Percentiles rank a stretch among this genome's conserved stretches.
Evolutionary conservation across 2,888 invertebrate species (phyloP).

Genomic region (Emmelina monodactyla): DNA sequence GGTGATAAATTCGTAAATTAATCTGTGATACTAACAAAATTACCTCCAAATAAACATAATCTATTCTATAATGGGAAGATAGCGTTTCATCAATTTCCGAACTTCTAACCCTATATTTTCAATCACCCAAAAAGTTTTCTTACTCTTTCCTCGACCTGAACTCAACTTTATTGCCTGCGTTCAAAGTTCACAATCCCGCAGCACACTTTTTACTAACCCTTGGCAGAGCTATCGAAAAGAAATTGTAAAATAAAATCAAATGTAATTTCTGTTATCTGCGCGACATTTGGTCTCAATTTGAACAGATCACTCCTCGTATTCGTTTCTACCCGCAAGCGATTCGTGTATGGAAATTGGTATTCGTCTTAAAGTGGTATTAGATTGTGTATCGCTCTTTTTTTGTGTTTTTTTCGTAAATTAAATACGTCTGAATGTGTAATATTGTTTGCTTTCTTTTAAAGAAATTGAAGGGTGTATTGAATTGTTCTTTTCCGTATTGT

Average conservation of each 20-base stretch:
- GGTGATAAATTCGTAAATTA: no score
- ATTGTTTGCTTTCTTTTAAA: no score
- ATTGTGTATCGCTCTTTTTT: conserved; percentile 20
- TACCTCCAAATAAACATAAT: no score
- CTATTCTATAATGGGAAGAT: no score
- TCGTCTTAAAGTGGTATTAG: conserved; percentile 25
- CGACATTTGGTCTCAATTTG: conserved; percentile 46
- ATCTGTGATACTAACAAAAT: no score
- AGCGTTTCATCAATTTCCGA: no score
- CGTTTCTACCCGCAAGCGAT: conserved; percentile 17
- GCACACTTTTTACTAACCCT: conserved; percentile 17
- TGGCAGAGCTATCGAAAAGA: conserved; percentile 34
- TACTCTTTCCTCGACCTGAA: neutral
- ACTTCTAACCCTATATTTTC: conserved; percentile 22
- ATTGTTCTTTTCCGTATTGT: no score
- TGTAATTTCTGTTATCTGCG: conserved; percentile 33
- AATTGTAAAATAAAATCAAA: conserved; percentile 62
- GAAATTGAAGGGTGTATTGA: no score
- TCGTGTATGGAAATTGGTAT: conserved; percentile 24
- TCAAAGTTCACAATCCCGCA: conserved; percentile 3
- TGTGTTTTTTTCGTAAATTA: no score
- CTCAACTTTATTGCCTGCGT: conserved; percentile 9
- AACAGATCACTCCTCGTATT: conserved; percentile 19
- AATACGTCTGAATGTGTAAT: no score
- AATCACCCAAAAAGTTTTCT: conserved; percentile 17